Evolutionary conservation across 2,888 invertebrate genomes (phyloP), one percentile per base, ranked within the genome.

Genomic region (Candidula unifasciata): DNA sequence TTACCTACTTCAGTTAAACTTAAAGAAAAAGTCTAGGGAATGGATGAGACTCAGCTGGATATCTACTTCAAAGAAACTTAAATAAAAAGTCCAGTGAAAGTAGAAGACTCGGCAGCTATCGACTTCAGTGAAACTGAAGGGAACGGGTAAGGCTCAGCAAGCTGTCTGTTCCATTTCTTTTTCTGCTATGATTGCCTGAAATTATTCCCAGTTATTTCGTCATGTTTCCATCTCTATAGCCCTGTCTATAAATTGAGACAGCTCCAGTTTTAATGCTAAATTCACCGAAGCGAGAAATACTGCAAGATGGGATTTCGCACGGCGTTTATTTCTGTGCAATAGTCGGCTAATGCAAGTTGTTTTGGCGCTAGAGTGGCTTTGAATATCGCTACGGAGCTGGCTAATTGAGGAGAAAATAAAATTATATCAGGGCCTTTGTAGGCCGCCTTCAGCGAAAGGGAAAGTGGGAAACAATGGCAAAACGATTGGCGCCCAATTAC

Each of bases 381-480:
- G 73, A 74, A 82, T 82, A 57, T 44, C 60, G 64, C 82, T 73
- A n/a, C 60, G 76, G 24, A 54, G 76, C 60, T 54, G 68, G 77
- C 76, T 82, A 82, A 82, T 82, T 82, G 82, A n/a, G 44, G 44
- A 77, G 77, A 82, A 77, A 76, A 82, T 77, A 33, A 68, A 82
- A 77, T 66, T 52, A 77, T 82, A 76, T 74, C 68, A 74, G 82
- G 82, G 30, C 35, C 33, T 64, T 74, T 78, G 60, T 74, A 57
- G 82, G 74, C 35, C 74, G 73, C 57, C 16, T 3, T 8, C 52
- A 1, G 33, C 24, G 16, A 68, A 18, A 64, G n/a, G 18, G 37
- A 64, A 78, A 18, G 60, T 5, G 24, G 60, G 64, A 64, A 78
- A 10, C 24, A 8, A 10, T 24, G 37, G 30, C 35, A 64, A 74